Conservation (phyloP, 2,797 vertebrate genomes). For the Rhinatrema bivittatum region DNA sequence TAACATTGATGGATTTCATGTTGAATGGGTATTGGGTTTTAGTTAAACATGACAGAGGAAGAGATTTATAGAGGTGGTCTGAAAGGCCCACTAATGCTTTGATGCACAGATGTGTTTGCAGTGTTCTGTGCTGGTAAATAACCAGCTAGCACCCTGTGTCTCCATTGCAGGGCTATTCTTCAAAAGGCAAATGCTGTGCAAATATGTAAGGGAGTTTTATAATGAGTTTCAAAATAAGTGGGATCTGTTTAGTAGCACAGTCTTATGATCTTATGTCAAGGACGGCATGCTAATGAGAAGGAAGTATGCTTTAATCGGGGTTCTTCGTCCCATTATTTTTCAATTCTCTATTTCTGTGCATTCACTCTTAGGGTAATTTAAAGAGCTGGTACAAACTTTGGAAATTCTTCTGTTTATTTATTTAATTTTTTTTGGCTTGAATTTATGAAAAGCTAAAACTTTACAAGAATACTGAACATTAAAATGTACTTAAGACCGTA, state of each 20-base stretch:
- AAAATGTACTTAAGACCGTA: too few relatives aligned
- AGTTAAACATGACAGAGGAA: constrained; percentile 72
- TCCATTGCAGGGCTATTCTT: constrained; percentile 37
- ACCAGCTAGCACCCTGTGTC: constrained; percentile 27
- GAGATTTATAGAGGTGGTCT: constrained; percentile 82
- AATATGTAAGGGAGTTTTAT: background rate
- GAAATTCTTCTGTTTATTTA: too few relatives aligned
- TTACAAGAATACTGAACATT: too few relatives aligned
- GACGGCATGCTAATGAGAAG: constrained; percentile 56
- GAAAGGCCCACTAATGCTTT: constrained; percentile 69
- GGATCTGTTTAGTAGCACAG: constrained; percentile 39
- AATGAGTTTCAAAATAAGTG: constrained; percentile 43
- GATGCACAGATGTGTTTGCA: constrained; percentile 42
- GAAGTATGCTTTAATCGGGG: constrained; percentile 63
- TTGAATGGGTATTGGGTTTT: constrained; percentile 89
- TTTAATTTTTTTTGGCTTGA: too few relatives aligned
- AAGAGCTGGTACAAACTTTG: too few relatives aligned
- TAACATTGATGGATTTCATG: constrained; percentile 87
- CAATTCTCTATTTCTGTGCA: constrained; percentile 48
- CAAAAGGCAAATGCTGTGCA: constrained; percentile 35
- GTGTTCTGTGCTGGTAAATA: constrained; percentile 42
- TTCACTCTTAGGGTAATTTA: too few relatives aligned
- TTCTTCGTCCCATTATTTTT: constrained; percentile 48
- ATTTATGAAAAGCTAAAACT: too few relatives aligned
- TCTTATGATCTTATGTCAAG: constrained; percentile 49